Evolutionary conservation across 2,113 vertebrate genomes (phyloP).

Genomic region (Callipepla californica): DNA sequence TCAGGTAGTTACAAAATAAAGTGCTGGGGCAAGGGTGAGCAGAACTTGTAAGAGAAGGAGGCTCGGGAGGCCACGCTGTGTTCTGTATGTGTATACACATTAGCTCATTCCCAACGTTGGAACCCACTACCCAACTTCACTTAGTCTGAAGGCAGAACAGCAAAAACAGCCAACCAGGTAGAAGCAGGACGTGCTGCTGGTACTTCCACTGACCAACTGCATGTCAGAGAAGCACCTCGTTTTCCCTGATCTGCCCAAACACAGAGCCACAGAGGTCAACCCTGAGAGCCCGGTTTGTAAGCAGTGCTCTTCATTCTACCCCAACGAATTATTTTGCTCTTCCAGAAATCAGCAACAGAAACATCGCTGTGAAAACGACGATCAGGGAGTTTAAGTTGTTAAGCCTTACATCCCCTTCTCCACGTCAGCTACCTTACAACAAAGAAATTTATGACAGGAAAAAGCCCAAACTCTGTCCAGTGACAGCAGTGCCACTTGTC

Average conservation of each 20-base stretch:
- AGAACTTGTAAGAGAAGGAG: not conserved
- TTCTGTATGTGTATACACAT: accelerated
- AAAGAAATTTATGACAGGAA: not conserved
- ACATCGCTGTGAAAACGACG: not conserved
- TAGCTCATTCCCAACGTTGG: not conserved
- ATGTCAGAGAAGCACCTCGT: not conserved
- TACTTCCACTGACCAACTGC: not conserved
- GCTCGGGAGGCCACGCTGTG: not conserved
- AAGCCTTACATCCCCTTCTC: not conserved
- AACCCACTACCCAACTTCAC: not conserved
- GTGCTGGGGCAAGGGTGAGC: not conserved
- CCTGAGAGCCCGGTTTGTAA: not conserved
- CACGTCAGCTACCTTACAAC: not conserved
- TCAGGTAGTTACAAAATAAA: not conserved
- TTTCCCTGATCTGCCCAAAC: not conserved
- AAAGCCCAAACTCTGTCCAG: not conserved
- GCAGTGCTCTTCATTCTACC: not conserved
- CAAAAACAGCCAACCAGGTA: not conserved
- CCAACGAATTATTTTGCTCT: not conserved
- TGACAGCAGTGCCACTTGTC: not conserved
- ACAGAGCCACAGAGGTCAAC: not conserved
- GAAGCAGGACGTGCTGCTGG: not conserved
- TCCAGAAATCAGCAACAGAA: not conserved
- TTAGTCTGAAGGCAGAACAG: not conserved
- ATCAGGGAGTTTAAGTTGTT: not conserved